Base-by-base conservation (phyloP, 2,888 invertebrate genomes). In the Acleris emargana region DNA sequence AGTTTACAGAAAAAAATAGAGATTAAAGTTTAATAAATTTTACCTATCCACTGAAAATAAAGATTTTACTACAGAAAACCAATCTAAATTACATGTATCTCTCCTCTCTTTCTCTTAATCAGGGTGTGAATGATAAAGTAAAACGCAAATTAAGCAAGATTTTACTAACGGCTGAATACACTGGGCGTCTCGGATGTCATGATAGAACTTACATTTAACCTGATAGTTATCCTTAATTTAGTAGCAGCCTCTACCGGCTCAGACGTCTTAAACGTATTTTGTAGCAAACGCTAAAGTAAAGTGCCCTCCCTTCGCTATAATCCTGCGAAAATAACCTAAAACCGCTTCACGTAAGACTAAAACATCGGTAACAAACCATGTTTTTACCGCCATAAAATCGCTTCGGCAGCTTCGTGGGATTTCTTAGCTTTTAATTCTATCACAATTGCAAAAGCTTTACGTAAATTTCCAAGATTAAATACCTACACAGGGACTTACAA, bases 331-430 rank as follows among this genome's bases (percentile, higher is more conserved):
- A 32, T 17, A 17, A 32, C 52, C 28, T 11, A 0, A 17, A 17
- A n/a, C 11, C 0, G 13, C 1, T 6, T 42, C 45, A 43, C 38
- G 25, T 18, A 3, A 57, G 13, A 28, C 57, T n/a, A 53, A 45
- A 43, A 20, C 17, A 20, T 25, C 13, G 43, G 60, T 42, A 60
- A 52, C 43, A 28, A 49, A 45, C 38, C 54, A 11, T 55, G 42
- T 55, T 50, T 62, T 62, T 11, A 38, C 16, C 28, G n/a, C 13
- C 25, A 57, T 57, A 51, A 57, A 42, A 43, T 50, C 42, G n/a
- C 45, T 62, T 51, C 28, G 50, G 55, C 6, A 5, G 18, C 17
- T 51, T 25, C 18, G 42, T 42, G 49, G 38, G 18, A 25, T 43
- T 52, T 55, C 54, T 49, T 25, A 38, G 38, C 3, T 3, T 2